Evolutionary conservation across 2,888 invertebrate species (phyloP).

Genomic region (Cryptocephalus moraei): DNA sequence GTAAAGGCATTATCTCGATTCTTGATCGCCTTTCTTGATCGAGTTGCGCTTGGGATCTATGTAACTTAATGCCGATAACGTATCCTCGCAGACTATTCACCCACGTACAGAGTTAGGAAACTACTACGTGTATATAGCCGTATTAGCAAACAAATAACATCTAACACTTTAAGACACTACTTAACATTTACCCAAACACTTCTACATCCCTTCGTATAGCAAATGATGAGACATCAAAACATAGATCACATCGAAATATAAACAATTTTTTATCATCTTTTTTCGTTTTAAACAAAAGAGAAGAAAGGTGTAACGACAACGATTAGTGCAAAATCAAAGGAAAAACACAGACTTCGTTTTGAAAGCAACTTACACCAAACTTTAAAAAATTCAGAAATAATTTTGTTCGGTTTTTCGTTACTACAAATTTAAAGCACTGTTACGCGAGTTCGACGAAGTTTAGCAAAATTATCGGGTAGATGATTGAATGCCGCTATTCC

Average conservation of each 20-base stretch:
- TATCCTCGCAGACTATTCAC: conserved; percentile 6
- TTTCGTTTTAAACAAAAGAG: conserved; percentile 10
- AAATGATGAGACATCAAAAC: conserved; percentile 20
- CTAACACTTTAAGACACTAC: conserved; percentile 20
- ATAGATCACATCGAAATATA: conserved; percentile 20
- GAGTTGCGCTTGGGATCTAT: conserved; percentile 6
- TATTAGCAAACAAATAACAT: conserved; percentile 21
- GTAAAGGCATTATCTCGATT: neutral
- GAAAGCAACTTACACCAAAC: conserved; percentile 30
- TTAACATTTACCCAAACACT: conserved; percentile 18
- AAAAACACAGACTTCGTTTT: conserved; percentile 17
- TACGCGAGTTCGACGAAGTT: conserved; percentile 14
- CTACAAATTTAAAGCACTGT: conserved; percentile 13
- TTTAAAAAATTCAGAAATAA: conserved; percentile 32
- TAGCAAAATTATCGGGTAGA: conserved; percentile 17
- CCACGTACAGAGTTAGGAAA: conserved; percentile 6
- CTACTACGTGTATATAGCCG: conserved; percentile 10
- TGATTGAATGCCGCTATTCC: conserved; percentile 11
- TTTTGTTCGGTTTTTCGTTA: conserved; percentile 26
- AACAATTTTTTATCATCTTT: conserved; percentile 15
- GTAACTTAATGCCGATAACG: conserved; percentile 3
- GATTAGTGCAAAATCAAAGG: conserved; percentile 31
- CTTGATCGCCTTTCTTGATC: conserved; percentile 3
- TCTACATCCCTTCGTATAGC: conserved; percentile 13
- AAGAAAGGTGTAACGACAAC: conserved; percentile 26